Conservation (phyloP, 2,113 vertebrate species). For the Leiothrix lutea region DNA sequence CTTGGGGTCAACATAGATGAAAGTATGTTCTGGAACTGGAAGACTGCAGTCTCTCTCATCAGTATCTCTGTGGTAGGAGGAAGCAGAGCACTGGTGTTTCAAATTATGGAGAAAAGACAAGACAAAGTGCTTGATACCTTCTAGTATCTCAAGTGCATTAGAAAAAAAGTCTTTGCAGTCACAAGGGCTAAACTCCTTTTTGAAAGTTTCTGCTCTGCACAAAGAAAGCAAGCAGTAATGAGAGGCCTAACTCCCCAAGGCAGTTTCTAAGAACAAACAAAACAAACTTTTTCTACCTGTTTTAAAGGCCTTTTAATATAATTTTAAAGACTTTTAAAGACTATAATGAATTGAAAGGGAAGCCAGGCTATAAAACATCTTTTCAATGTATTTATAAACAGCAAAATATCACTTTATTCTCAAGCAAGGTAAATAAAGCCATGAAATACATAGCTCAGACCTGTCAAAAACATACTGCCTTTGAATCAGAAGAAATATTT, state of each 20-base stretch:
- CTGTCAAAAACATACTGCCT: neutral
- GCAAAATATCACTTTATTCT: constrained; percentile 37
- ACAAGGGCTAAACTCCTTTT: neutral
- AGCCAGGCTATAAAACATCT: neutral
- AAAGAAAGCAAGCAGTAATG: neutral
- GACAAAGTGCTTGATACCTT: neutral
- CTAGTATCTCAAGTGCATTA: neutral
- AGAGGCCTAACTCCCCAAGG: neutral
- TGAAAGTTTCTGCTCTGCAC: neutral
- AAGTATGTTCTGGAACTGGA: neutral
- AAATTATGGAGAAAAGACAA: neutral
- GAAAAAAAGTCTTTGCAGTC: neutral
- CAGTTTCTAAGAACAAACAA: neutral
- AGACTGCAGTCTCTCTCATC: neutral
- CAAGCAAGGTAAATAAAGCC: constrained; percentile 49
- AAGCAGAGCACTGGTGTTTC: neutral
- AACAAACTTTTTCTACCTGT: neutral
- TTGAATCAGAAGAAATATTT: constrained; percentile 27
- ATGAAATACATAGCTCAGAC: neutral
- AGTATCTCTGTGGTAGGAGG: neutral
- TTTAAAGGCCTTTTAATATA: neutral
- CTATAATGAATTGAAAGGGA: neutral
- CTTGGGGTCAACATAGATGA: neutral
- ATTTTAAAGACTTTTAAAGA: neutral
- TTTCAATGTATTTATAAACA: constrained; percentile 7